Conservation (phyloP, 1,140 invertebrate species). For the Planococcus citri region DNA sequence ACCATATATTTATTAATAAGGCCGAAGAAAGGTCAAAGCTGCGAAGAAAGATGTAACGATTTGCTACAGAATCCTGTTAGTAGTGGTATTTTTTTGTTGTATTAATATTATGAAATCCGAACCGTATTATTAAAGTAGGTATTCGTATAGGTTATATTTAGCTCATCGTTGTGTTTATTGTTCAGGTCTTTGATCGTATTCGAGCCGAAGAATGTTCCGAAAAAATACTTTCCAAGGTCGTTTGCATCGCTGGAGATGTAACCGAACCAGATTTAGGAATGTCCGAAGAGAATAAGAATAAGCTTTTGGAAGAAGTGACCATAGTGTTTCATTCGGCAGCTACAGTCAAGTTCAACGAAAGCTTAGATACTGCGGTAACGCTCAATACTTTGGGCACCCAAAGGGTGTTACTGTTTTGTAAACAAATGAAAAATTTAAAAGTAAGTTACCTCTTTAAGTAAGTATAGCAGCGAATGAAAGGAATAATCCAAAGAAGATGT, state of each 20-base stretch:
- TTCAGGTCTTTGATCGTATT: slow-evolving; percentile 38
- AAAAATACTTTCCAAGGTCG: slow-evolving; percentile 38
- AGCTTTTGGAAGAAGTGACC: slow-evolving; percentile 48
- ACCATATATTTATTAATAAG: slow-evolving; percentile 60
- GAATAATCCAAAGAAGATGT: no score
- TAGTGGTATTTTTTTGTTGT: no score
- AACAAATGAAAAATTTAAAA: slow-evolving; percentile 35
- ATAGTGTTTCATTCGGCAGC: slow-evolving; percentile 59
- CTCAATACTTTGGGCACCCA: slow-evolving; percentile 33
- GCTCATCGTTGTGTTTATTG: no score
- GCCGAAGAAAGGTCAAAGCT: slow-evolving; percentile 48
- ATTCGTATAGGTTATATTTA: no score
- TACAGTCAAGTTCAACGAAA: slow-evolving; percentile 40
- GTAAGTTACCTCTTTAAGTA: no score
- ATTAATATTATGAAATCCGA: no score
- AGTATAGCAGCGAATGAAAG: no score
- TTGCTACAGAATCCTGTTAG: slow-evolving; percentile 53
- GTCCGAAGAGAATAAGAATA: slow-evolving; percentile 30
- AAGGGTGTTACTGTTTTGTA: slow-evolving; percentile 32
- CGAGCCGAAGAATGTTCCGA: slow-evolving; percentile 33
- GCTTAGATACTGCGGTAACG: slow-evolving; percentile 30
- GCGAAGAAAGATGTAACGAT: slow-evolving; percentile 49
- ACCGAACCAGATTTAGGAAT: slow-evolving; percentile 39
- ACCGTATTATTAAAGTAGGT: no score
- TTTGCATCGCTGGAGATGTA: slow-evolving; percentile 46